Base-by-base conservation (phyloP, 2,888 invertebrate species). In the Drosophila cognata region DNA sequence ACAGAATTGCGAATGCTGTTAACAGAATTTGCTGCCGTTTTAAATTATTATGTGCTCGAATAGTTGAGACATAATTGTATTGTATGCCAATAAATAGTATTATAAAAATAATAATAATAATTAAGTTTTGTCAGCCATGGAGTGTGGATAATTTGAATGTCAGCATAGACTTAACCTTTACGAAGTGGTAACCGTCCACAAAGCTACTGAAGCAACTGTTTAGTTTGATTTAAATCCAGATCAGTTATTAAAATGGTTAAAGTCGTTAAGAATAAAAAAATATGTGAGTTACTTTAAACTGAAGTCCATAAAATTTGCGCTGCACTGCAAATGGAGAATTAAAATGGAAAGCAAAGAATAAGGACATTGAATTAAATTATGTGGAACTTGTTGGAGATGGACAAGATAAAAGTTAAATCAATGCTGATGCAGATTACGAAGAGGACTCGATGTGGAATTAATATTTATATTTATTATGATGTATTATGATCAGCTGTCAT, bases 1-100 rank as follows among this genome's bases (percentile, higher is more conserved):
- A 52, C 33, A 57, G 41, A 58, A 25, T 25, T 35, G 7, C 29
- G 46, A 57, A 2, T 38, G 58, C 35, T 25, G 43, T 50, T n/a
- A 56, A 56, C 56, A 28, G 56, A 56, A 16, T 46, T 46, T 8
- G 4, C 46, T 25, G 16, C 25, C 4, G 16, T 8, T 46, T 16
- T 25, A 46, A 16, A 16, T 46, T 21, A 21, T 43, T 25, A 46
- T 25, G 16, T 46, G 7, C 46, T 2, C 0, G 3, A 43, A 43
- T 36, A 36, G 11, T 46, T 7, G 21, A 46, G 21, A 6, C 35
- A 16, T 35, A 43, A 21, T 21, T 21, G 21, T 21, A 21, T 21
- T 21, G 21, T 21, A 21, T 21, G 21, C 21, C 21, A 21, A 21
- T 38, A 21, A 21, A 13, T 43, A n/a, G 11, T 21, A 43, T 16